Percentiles rank a stretch among this genome's conserved stretches.
These are phyloP conservation scores for Gallinago nigripennis DNA, from an alignment of 2,797 vertebrate genomes.

Conservation along the genomic window DNA sequence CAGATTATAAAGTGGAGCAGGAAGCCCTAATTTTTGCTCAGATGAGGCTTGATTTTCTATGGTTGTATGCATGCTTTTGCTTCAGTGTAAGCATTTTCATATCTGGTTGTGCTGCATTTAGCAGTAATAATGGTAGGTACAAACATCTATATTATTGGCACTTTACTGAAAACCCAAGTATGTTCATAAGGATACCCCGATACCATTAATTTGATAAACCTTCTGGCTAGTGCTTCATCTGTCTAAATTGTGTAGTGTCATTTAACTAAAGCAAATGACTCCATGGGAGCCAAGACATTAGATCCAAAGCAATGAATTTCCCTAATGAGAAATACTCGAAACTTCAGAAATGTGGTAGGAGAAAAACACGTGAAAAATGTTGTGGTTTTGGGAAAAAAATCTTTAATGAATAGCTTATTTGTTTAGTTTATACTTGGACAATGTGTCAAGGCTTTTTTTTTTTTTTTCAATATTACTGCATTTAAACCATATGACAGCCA, in stretches of 20 bases:
- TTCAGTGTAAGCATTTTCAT: background rate
- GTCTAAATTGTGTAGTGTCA: background rate
- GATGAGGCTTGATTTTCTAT: background rate
- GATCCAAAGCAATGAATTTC: background rate
- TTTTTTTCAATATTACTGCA: background rate
- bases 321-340: background rate
- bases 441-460: background rate
- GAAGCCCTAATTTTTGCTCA: background rate
- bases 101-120: background rate
- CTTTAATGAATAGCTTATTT: background rate
- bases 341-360: background rate
- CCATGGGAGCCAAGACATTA: background rate
- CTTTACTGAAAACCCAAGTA: background rate
- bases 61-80: background rate
- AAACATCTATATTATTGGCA: background rate
- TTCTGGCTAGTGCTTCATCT: background rate
- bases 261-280: background rate
- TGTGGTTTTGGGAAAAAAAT: background rate
- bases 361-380: background rate
- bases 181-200: background rate
- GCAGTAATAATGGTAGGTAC: background rate
- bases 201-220: background rate
- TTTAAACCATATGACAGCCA: background rate
- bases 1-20: background rate
- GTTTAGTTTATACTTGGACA: background rate